These are phyloP conservation scores for Nephila pilipes DNA, from an alignment of 1,140 invertebrate genomes.

Conservation along the genomic window DNA sequence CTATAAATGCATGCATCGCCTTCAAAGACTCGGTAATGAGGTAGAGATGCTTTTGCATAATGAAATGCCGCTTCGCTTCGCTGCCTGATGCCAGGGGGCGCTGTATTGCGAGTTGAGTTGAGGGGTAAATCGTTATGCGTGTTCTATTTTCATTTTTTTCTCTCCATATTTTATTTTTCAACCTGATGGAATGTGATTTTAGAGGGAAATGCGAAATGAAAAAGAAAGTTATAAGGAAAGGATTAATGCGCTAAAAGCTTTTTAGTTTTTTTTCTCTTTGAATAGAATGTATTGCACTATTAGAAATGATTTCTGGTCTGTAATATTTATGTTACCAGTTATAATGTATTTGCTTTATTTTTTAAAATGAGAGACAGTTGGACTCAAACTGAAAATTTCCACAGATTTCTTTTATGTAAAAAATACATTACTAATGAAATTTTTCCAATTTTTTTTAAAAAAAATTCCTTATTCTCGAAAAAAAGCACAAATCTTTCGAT, in stretches of 20 bases:
- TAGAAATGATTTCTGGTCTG: too few relatives aligned
- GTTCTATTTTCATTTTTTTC: background rate
- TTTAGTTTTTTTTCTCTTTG: background rate
- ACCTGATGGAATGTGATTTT: background rate
- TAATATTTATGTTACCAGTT: too few relatives aligned
- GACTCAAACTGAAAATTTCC: too few relatives aligned
- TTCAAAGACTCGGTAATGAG: constrained; percentile 71
- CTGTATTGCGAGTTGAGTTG: background rate
- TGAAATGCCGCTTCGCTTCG: constrained; percentile 60
- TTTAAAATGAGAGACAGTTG: too few relatives aligned
- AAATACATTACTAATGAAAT: too few relatives aligned
- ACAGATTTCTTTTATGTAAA: too few relatives aligned
- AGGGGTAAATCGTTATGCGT: background rate
- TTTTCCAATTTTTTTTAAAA: too few relatives aligned
- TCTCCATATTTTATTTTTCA: background rate
- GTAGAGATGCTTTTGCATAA: constrained; percentile 69
- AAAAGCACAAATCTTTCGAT: too few relatives aligned
- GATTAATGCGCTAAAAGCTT: background rate
- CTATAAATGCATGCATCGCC: constrained; percentile 69
- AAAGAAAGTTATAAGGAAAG: background rate
- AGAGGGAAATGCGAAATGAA: background rate
- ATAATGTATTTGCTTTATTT: too few relatives aligned
- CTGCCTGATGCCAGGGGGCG: background rate
- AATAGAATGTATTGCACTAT: too few relatives aligned
- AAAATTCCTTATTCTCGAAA: too few relatives aligned